These are phyloP conservation scores for Cryptoprocta ferox DNA, from an alignment of 2,797 vertebrate species.

Conservation along the genomic window DNA sequence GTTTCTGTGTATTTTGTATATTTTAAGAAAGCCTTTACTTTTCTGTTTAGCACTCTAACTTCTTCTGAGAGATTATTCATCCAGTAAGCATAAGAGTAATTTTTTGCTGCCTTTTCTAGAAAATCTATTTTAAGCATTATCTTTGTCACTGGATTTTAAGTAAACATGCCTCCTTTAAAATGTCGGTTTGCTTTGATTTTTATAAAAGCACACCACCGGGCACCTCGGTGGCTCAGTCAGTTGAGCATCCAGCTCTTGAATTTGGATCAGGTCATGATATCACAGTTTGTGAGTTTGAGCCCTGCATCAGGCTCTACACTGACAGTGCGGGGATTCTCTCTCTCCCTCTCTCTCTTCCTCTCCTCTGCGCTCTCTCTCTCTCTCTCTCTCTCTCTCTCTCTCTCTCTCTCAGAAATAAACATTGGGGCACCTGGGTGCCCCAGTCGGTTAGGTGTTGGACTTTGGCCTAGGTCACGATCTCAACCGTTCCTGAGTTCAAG, in stretches of 20 bases:
- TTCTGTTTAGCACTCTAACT: not conserved
- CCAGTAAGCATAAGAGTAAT: not conserved
- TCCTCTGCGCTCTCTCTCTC: not conserved
- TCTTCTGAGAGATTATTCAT: not conserved
- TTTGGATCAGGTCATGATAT: not conserved
- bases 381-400: not conserved
- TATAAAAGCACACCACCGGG: not conserved
- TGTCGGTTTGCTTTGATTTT: not conserved
- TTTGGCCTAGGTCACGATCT: too few relatives aligned
- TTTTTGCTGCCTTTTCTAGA: constrained; percentile 14
- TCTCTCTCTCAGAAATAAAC: not conserved
- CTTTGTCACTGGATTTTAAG: not conserved
- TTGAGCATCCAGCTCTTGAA: not conserved
- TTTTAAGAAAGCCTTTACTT: constrained; percentile 29
- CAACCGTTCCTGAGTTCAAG: too few relatives aligned
- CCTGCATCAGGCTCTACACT: not conserved
- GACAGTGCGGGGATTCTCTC: not conserved
- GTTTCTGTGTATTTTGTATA: not conserved
- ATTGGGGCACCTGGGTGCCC: too few relatives aligned
- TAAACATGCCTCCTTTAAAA: constrained; percentile 28
- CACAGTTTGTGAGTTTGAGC: not conserved
- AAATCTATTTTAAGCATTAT: not conserved
- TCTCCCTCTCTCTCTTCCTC: not conserved
- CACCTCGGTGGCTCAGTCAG: not conserved
- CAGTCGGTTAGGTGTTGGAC: too few relatives aligned